phyloP scores from a whole-genome alignment of 2,113 vertebrate species.

The Smithornis capensis region DNA sequence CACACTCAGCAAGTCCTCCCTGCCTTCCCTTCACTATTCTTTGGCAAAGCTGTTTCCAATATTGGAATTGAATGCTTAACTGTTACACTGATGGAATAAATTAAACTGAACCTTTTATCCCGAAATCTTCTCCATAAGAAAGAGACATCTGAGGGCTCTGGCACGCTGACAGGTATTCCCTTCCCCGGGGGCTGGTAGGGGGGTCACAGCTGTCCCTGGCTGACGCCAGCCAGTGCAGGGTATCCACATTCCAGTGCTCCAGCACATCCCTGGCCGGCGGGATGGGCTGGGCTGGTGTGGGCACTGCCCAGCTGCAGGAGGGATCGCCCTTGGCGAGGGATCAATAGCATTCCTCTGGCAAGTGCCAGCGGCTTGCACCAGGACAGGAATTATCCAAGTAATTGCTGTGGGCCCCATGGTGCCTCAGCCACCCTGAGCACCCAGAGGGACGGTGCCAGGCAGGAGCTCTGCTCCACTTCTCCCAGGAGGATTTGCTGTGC shows the following conservation, averaged over 20 bases:
- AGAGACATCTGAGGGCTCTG: slow-evolving; percentile 37
- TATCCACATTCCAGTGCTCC: accelerated
- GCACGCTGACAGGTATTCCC: slow-evolving; percentile 18
- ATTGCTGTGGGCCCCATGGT: background rate
- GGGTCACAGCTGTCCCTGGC: slow-evolving; percentile 14
- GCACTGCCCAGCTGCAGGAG: background rate
- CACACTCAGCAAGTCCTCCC: background rate
- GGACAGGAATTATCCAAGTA: accelerated
- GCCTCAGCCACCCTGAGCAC: background rate
- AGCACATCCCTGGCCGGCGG: accelerated
- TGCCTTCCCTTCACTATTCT: background rate
- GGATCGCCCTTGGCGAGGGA: background rate
- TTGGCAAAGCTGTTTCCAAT: slow-evolving; percentile 46
- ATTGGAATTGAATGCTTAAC: slow-evolving; percentile 37
- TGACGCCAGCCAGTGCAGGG: background rate
- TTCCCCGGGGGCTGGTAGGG: background rate
- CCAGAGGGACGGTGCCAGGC: accelerated
- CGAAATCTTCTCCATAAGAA: background rate
- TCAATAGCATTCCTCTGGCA: background rate
- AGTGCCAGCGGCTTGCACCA: background rate
- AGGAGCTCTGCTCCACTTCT: background rate
- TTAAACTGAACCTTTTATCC: slow-evolving; percentile 50
- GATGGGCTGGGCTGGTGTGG: background rate
- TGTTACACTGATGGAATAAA: slow-evolving; percentile 52
- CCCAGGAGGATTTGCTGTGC: background rate